Evolutionary conservation across 2,888 invertebrate species (phyloP), one percentile per base, ranked within the genome.

Genomic region (Nymphalis urticae): DNA sequence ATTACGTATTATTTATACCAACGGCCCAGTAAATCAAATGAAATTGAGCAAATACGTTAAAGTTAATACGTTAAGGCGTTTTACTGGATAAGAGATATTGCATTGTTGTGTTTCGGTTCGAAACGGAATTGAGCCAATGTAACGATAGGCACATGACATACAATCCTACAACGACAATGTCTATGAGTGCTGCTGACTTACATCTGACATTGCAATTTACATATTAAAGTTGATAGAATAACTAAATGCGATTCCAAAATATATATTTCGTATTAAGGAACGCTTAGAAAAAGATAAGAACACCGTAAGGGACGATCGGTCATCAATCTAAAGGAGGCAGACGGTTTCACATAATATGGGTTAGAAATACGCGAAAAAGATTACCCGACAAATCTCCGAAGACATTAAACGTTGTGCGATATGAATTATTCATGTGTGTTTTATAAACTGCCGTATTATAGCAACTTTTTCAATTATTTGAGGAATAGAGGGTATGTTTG

Each of bases 331-430:
- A 32, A 62, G 42, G 42, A 59, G 70, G 64, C 72, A 70, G 64
- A 68, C 67, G 72, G 59, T 10, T 51, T 56, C 61, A 17, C 27
- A 9, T 60, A 58, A 64, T 51, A 53, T 59, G 50, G 64, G 59
- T 62, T 48, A 62, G 72, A 68, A 71, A 68, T 68, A 70, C 67
- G 50, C 50, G 70, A 68, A 70, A 72, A 58, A 67, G 64, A 72
- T 72, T 68, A 60, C 70, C 70, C 53, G 48, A 70, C 67, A 72
- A 72, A 72, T 72, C 72, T 59, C 64, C 64, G 59, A 70, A 68
- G 67, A 68, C 72, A 68, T 72, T 72, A 72, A 68, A 72, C 54
- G 70, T 27, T 62, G 47, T 67, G 66, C 47, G 62, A 63, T 60
- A 48, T 72, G 70, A 70, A 72, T 72, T 67, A 72, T 70, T 64